Evolutionary conservation across 2,888 invertebrate genomes (phyloP).

Genomic region (Tipula vernalis): DNA sequence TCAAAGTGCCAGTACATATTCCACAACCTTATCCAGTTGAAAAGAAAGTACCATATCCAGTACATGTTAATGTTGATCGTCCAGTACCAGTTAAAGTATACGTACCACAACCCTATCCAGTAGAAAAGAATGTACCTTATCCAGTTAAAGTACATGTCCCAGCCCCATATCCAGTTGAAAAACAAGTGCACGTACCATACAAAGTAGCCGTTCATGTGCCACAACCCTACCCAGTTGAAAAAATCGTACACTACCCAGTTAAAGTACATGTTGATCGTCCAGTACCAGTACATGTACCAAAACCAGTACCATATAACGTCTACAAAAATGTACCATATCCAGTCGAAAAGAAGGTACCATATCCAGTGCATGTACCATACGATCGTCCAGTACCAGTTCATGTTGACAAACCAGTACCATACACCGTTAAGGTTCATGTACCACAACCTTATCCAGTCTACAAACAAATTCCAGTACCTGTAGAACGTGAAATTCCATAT

Average conservation of each 20-base stretch:
- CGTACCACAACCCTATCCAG: conserved; percentile 64
- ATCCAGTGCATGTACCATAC: conserved; percentile 54
- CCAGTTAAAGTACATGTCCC: conserved; percentile 54
- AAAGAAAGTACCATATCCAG: conserved; percentile 47
- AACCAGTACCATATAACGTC: conserved; percentile 67
- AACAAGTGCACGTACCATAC: conserved; percentile 42
- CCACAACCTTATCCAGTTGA: conserved; percentile 50
- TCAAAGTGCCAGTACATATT: conserved; percentile 61
- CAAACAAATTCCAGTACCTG: conserved; percentile 48
- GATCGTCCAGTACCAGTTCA: conserved; percentile 51
- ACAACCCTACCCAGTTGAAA: conserved; percentile 58
- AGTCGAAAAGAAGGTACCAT: conserved; percentile 48
- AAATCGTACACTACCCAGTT: conserved; percentile 61
- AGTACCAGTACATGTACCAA: conserved; percentile 46
- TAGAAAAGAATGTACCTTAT: conserved; percentile 61
- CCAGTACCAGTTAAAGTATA: conserved; percentile 58
- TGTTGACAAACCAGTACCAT: conserved; percentile 42
- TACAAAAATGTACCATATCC: conserved; percentile 63
- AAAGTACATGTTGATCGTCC: conserved; percentile 62
- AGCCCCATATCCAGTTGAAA: conserved; percentile 58
- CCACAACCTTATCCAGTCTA: conserved; percentile 46
- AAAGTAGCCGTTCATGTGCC: conserved; percentile 63
- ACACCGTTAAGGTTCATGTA: conserved; percentile 46
- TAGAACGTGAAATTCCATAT: conserved; percentile 50
- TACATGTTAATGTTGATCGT: conserved; percentile 47